These are phyloP conservation scores for Zootermopsis nevadensis DNA, from an alignment of 2,888 invertebrate species.

Conservation along the genomic window DNA sequence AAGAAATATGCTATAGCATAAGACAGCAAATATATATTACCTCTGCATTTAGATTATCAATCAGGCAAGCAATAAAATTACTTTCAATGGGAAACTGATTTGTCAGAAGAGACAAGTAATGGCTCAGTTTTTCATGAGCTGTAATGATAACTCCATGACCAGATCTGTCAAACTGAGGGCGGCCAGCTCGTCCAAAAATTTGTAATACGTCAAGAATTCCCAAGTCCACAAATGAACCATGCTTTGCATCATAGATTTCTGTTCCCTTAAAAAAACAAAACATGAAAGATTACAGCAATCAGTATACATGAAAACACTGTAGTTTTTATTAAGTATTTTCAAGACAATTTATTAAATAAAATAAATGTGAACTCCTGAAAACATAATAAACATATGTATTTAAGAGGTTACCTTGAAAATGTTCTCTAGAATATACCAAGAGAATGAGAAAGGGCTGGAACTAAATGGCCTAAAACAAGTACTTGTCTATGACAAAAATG, in stretches of 20 bases:
- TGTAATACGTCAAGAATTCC: constrained; percentile 97
- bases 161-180: constrained; percentile 96
- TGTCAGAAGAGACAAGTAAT: constrained; percentile 93
- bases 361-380: constrained; percentile 1
- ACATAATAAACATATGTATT: too few relatives aligned
- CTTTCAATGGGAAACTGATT: constrained; percentile 99
- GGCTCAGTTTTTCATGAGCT: constrained; percentile 87
- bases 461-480: too few relatives aligned
- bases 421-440: too few relatives aligned
- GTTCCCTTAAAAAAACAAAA: constrained; percentile 79
- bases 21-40: constrained; percentile 64
- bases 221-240: constrained; percentile 92
- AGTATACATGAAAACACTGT: too few relatives aligned
- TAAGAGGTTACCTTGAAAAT: too few relatives aligned
- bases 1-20: too few relatives aligned
- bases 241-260: constrained; percentile 96
- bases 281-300: not conserved
- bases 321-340: too few relatives aligned
- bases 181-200: constrained; percentile 98
- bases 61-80: constrained; percentile 90
- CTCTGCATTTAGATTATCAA: constrained; percentile 98
- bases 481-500: too few relatives aligned
- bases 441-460: too few relatives aligned
- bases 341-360: not conserved
- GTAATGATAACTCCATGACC: constrained; percentile 98